A percentile compares a stretch with the other conserved stretches of the same genome.
Evolutionary conservation across 1,140 invertebrate genomes (phyloP).

Genomic region (Trichoplusia ni): DNA sequence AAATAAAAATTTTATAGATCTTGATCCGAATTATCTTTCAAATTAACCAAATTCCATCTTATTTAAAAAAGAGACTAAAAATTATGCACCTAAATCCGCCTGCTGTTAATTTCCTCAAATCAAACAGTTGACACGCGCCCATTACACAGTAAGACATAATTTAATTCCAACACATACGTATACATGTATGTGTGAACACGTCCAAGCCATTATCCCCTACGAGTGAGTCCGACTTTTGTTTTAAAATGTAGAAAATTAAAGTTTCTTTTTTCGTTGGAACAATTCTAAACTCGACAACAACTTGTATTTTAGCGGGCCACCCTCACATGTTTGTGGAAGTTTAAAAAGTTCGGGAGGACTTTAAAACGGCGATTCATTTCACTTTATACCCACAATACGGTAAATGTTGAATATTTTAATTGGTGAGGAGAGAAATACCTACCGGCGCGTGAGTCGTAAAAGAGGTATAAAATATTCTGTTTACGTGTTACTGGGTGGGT

Average conservation of each 20-base stretch:
- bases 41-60: too few relatives aligned
- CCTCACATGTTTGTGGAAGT: slow-evolving; percentile 75
- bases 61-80: too few relatives aligned
- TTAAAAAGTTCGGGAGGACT: slow-evolving; percentile 71
- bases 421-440: slow-evolving; percentile 39
- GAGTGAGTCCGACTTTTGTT: slow-evolving; percentile 61
- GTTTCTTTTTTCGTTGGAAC: slow-evolving; percentile 74
- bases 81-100: too few relatives aligned
- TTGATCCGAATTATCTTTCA: too few relatives aligned
- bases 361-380: slow-evolving; percentile 64
- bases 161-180: slow-evolving; percentile 2
- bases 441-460: slow-evolving; percentile 21
- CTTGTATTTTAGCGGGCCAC: slow-evolving; percentile 73
- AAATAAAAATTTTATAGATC: too few relatives aligned
- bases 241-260: slow-evolving; percentile 78
- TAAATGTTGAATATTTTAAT: slow-evolving; percentile 75
- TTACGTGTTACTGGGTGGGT: not conserved
- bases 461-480: slow-evolving; percentile 18
- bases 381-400: slow-evolving; percentile 57
- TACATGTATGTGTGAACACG: slow-evolving; percentile 46
- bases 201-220: slow-evolving; percentile 63
- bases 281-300: slow-evolving; percentile 75
- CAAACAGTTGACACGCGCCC: too few relatives aligned
- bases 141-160: not conserved
- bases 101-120: too few relatives aligned